Evolutionary conservation across 1,140 invertebrate species (phyloP).

Genomic region (Drosophila asahinai): DNA sequence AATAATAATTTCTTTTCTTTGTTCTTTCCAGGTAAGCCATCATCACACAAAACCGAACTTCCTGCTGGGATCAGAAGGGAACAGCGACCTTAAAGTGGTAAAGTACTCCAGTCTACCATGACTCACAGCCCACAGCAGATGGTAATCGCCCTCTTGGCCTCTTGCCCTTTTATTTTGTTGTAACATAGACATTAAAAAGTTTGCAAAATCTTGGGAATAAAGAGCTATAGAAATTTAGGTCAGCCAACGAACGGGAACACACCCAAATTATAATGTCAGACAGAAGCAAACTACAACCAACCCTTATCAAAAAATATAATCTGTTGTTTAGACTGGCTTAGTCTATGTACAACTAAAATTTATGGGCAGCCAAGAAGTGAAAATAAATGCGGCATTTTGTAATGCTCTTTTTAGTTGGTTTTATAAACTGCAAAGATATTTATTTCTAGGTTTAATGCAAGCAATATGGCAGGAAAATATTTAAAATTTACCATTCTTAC

Average conservation of each 20-base stretch:
- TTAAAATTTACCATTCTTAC: neutral
- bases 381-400: neutral
- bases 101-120: constrained; percentile 3
- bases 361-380: constrained; percentile 8
- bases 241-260: constrained; percentile 27
- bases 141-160: constrained; percentile 31
- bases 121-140: constrained; percentile 32
- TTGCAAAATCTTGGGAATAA: constrained; percentile 7
- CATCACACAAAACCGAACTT: constrained; percentile 16
- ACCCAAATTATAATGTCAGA: constrained; percentile 7
- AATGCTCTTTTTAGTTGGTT: neutral
- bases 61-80: constrained; percentile 14
- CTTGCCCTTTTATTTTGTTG: constrained; percentile 11
- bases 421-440: neutral
- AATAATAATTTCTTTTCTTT: constrained; percentile 39
- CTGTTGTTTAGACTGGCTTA: constrained; percentile 1
- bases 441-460: neutral
- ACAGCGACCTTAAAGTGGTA: neutral
- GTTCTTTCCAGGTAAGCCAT: constrained; percentile 63
- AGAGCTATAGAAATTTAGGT: constrained; percentile 25
- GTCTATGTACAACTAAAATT: constrained; percentile 5
- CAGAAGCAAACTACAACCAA: constrained; percentile 12
- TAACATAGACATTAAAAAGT: constrained; percentile 6
- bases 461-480: neutral
- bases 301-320: constrained; percentile 60